Conservation (phyloP, 2,113 vertebrate species). For the Gorsachius goisagi region DNA sequence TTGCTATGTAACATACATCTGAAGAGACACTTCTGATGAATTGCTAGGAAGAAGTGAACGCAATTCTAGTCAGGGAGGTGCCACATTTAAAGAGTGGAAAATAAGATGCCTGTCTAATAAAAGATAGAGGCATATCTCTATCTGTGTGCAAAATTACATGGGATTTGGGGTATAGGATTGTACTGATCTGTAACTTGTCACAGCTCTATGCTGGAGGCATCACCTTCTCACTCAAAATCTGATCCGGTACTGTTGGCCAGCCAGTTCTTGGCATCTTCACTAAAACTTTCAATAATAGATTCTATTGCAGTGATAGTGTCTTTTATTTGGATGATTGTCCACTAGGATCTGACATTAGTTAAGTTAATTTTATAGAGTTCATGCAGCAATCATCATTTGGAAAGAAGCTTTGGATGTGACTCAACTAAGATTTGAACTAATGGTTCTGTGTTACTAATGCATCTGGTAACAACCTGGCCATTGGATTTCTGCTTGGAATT, state of each 20-base stretch:
- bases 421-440: background rate
- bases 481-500: background rate
- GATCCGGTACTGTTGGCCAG: background rate
- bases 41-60: background rate
- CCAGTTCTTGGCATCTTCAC: background rate
- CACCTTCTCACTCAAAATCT: background rate
- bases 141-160: background rate
- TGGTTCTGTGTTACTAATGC: background rate
- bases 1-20: background rate
- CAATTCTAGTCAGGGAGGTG: background rate
- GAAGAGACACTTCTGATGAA: background rate
- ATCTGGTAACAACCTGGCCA: background rate
- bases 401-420: background rate
- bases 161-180: background rate
- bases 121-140: background rate
- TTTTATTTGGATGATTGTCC: background rate
- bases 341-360: background rate
- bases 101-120: background rate
- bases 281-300: background rate
- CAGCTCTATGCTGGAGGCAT: background rate
- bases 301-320: background rate
- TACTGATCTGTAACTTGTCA: background rate
- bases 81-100: background rate
- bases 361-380: background rate
- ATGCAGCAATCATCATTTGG: background rate